Percentiles rank a stretch among this genome's conserved stretches.
These are phyloP conservation scores for Oreotrochilus melanogaster DNA, from an alignment of 2,113 vertebrate genomes.

Conservation along the genomic window DNA sequence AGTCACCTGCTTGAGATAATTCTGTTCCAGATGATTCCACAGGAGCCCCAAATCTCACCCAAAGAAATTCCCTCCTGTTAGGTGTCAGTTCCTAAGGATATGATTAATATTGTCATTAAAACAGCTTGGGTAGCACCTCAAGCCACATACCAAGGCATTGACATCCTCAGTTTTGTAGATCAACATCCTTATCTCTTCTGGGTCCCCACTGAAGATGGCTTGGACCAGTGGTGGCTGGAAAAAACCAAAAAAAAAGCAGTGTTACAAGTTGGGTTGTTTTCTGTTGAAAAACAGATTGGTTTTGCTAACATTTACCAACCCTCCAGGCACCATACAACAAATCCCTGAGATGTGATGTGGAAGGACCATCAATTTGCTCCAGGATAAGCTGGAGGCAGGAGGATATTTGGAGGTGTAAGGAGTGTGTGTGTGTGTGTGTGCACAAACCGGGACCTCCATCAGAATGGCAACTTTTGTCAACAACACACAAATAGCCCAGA, in stretches of 20 bases:
- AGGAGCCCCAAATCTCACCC: not conserved
- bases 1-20: not conserved
- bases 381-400: not conserved
- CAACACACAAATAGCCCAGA: slow-evolving; percentile 17
- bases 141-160: slow-evolving; percentile 89
- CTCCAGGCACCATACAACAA: not conserved
- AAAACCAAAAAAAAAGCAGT: slow-evolving; percentile 16
- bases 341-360: not conserved
- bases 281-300: not conserved
- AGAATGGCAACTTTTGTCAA: slow-evolving; percentile 11
- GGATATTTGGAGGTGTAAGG: not conserved
- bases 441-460: not conserved
- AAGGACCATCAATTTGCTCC: not conserved
- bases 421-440: not conserved
- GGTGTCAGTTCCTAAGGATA: not conserved
- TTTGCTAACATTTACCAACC: not conserved
- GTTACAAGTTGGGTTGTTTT: not conserved
- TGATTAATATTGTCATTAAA: not conserved
- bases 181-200: slow-evolving; percentile 94
- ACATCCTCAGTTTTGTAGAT: slow-evolving; percentile 98
- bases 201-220: slow-evolving; percentile 95
- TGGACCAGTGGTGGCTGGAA: slow-evolving; percentile 93
- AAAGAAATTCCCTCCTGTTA: not conserved
- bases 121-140: not conserved
- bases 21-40: slow-evolving; percentile 1